These are phyloP conservation scores for Thamnophis sirtalis DNA, from an alignment of 2,113 vertebrate species.

Conservation along the genomic window DNA sequence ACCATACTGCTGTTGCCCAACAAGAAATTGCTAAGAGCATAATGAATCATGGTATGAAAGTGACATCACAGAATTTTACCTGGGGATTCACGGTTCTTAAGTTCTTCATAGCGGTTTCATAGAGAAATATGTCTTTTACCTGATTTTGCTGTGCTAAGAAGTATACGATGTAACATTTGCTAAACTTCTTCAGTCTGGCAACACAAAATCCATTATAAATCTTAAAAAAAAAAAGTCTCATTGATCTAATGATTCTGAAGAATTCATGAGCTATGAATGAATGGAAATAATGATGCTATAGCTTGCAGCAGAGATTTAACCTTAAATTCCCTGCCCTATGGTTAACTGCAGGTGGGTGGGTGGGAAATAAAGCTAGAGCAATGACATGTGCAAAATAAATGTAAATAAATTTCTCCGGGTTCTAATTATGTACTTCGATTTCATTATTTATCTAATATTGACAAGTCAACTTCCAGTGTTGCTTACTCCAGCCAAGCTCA, in stretches of 20 bases:
- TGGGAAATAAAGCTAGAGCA: not conserved
- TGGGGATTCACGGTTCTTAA: not conserved
- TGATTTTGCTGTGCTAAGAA: not conserved
- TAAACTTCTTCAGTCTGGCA: not conserved
- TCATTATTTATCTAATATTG: not conserved
- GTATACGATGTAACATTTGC: not conserved
- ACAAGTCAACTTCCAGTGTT: not conserved
- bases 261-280: not conserved
- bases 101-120: not conserved
- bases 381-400: not conserved
- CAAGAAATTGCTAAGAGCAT: not conserved
- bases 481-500: not conserved
- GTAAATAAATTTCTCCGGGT: not conserved
- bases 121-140: not conserved
- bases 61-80: not conserved
- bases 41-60: not conserved
- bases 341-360: not conserved
- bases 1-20: not conserved
- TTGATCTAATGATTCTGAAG: not conserved
- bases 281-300: not conserved
- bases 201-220: not conserved
- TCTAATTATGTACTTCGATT: not conserved
- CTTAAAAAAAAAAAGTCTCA: not conserved
- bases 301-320: not conserved
- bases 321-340: not conserved